Conservation (phyloP, 2,113 vertebrate species). For the Toxostoma redivivum region DNA sequence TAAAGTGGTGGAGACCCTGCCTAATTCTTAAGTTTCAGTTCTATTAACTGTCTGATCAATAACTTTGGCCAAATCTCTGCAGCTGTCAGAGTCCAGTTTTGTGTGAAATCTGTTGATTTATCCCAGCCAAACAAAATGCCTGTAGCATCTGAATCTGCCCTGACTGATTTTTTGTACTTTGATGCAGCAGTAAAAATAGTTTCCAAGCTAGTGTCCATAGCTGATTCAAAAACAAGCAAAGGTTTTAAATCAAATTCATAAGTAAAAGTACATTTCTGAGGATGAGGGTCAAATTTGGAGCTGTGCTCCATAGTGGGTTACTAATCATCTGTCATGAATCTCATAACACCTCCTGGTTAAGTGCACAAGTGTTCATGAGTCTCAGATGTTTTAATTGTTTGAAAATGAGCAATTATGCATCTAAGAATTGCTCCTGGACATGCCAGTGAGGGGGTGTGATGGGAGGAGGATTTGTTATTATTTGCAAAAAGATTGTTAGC, state of each 20-base stretch:
- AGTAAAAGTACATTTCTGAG: neutral
- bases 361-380: neutral
- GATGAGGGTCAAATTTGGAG: neutral
- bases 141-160: neutral
- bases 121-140: neutral
- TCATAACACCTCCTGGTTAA: neutral
- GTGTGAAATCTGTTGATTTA: neutral
- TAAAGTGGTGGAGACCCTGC: neutral
- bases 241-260: neutral
- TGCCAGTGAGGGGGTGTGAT: accelerated
- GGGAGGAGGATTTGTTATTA: neutral
- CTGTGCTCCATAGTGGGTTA: neutral
- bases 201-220: neutral
- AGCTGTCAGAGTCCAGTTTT: neutral
- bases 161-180: neutral
- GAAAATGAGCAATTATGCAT: neutral
- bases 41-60: neutral
- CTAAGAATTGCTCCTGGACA: neutral
- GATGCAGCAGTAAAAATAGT: neutral
- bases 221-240: neutral
- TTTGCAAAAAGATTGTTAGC: neutral
- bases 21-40: neutral
- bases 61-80: neutral
- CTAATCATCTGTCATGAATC: neutral
- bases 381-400: neutral